phyloP scores from a whole-genome alignment of 30 jellyfish, hydroid and myxozoan genomes.

The Pseudorhiza aurosa region DNA sequence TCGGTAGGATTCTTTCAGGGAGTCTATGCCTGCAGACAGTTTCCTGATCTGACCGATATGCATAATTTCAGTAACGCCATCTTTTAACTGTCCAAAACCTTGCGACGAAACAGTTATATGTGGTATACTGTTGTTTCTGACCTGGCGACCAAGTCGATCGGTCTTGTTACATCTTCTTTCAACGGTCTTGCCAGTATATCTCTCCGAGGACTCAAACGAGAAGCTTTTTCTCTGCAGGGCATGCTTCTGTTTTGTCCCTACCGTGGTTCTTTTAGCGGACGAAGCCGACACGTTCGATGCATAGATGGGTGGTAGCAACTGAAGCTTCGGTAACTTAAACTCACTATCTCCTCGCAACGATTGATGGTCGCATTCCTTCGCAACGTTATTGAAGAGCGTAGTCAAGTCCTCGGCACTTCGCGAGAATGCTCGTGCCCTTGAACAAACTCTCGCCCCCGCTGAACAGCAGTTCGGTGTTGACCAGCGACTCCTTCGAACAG shows the following conservation, averaged over 20 bases:
- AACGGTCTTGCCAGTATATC: too few species aligned
- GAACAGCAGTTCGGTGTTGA: neutral
- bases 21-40: too few species aligned
- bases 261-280: neutral
- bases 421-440: conserved; percentile 3
- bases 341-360: neutral
- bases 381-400: neutral
- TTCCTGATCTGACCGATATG: too few species aligned
- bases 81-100: too few species aligned
- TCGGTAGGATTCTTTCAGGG: too few species aligned
- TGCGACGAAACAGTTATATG: too few species aligned
- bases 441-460: neutral
- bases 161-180: too few species aligned
- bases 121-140: too few species aligned
- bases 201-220: neutral
- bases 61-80: too few species aligned
- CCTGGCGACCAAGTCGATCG: too few species aligned
- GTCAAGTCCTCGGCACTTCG: conserved; percentile 19
- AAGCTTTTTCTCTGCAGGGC: too few species aligned
- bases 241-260: neutral
- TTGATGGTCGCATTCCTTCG: neutral
- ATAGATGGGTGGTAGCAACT: neutral
- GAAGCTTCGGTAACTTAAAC: neutral
- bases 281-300: neutral
- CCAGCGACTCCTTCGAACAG: neutral